These are phyloP conservation scores for Lepidothrix coronata DNA, from an alignment of 2,113 vertebrate genomes.

Conservation along the genomic window DNA sequence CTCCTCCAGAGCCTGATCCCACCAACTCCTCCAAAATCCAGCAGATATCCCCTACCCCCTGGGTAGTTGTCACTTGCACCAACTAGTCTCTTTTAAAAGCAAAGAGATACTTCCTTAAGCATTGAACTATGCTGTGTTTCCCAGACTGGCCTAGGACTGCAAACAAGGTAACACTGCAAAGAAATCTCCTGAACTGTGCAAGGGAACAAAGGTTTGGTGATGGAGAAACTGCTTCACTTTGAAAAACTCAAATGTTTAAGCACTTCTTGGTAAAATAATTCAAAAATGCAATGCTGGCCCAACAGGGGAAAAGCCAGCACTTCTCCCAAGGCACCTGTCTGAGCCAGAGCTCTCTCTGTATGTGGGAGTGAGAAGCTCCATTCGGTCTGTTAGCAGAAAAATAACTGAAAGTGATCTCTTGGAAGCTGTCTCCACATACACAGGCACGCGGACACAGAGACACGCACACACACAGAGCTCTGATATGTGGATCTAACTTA, in stretches of 20 bases:
- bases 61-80: background rate
- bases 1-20: background rate
- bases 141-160: background rate
- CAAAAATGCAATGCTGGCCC: background rate
- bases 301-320: background rate
- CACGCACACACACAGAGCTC: background rate
- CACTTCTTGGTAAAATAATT: constrained; percentile 2
- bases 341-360: background rate
- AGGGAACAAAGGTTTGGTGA: background rate
- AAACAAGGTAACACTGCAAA: background rate
- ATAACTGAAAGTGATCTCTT: constrained; percentile 22
- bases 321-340: constrained; percentile 4
- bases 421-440: background rate
- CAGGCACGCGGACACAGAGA: background rate
- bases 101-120: background rate
- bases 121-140: background rate
- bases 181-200: background rate
- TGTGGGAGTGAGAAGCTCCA: constrained; percentile 23
- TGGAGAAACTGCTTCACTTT: background rate
- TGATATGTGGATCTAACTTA: constrained; percentile 5
- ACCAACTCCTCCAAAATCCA: background rate
- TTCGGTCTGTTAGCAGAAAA: background rate
- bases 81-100: background rate
- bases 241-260: background rate
- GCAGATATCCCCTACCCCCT: background rate